Conservation (phyloP, 1,140 invertebrate genomes). For the Caenorhabditis inopinata region DNA sequence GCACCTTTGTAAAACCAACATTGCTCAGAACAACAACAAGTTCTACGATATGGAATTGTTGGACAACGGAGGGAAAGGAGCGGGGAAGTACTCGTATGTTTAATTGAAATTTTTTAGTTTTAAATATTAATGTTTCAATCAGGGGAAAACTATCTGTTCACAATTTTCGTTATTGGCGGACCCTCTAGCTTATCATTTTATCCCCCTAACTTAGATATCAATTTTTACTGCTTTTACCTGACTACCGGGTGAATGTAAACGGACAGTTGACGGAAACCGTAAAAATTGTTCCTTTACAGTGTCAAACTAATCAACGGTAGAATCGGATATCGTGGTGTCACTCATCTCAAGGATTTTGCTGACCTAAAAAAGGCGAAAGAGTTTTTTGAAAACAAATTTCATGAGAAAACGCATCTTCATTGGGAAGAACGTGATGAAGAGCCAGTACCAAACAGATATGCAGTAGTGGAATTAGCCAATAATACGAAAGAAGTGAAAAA, state of each 20-base stretch:
- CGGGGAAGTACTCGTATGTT: neutral
- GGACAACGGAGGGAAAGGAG: neutral
- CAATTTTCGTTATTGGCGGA: too few species aligned
- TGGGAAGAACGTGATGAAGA: neutral
- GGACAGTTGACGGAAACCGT: too few species aligned
- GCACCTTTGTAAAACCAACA: constrained; percentile 4
- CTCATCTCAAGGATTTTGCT: neutral
- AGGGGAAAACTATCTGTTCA: too few species aligned
- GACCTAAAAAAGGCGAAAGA: neutral
- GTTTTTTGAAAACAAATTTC: neutral
- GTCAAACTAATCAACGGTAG: constrained; percentile 1
- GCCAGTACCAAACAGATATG: neutral
- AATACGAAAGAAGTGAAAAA: neutral
- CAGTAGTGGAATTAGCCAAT: neutral
- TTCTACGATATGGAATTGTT: constrained; percentile 27
- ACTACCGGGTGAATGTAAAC: too few species aligned
- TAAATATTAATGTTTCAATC: too few species aligned
- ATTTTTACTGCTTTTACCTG: too few species aligned
- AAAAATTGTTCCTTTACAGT: too few species aligned
- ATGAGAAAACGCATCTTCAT: neutral
- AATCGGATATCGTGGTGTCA: constrained; percentile 7
- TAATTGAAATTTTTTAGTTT: too few species aligned
- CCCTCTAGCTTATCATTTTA: neutral
- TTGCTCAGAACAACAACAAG: constrained; percentile 20
- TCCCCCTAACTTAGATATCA: too few species aligned